These are phyloP conservation scores for Barbus barbus DNA, from an alignment of 2,113 vertebrate genomes.

Conservation along the genomic window DNA sequence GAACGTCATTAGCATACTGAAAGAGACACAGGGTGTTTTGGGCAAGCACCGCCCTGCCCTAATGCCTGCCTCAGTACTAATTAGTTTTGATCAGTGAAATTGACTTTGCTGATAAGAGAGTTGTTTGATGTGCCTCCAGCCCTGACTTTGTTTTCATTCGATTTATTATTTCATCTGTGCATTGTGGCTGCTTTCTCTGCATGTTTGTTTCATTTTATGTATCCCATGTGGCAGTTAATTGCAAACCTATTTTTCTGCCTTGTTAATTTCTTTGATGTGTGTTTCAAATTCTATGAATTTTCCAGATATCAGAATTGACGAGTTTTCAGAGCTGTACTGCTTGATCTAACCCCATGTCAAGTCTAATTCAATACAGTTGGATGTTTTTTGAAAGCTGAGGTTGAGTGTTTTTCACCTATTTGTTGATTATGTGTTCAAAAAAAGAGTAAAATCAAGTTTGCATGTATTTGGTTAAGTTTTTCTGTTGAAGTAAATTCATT, in stretches of 20 bases:
- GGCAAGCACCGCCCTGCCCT: neutral
- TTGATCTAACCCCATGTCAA: neutral
- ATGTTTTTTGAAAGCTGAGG: neutral
- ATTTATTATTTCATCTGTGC: constrained; percentile 42
- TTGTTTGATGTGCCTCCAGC: constrained; percentile 40
- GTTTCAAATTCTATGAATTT: neutral
- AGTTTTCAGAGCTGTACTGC: neutral
- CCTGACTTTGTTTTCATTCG: constrained; percentile 29
- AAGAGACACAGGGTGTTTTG: neutral
- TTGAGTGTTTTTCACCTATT: neutral
- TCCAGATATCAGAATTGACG: neutral
- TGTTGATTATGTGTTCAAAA: neutral
- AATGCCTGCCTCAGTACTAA: constrained; percentile 34
- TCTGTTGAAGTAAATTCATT: neutral
- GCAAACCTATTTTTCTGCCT: constrained; percentile 20
- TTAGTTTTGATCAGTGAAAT: constrained; percentile 48
- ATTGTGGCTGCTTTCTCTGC: constrained; percentile 6
- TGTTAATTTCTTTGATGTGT: constrained; percentile 47
- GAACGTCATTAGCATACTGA: neutral
- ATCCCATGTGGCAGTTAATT: constrained; percentile 25
- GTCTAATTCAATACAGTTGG: neutral
- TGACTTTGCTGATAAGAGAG: constrained; percentile 46
- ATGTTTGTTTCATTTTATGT: constrained; percentile 24
- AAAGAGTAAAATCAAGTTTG: neutral
- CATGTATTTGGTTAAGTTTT: neutral